Evolutionary conservation across 2,797 vertebrate species (phyloP), one percentile per base, ranked within the genome.

Genomic region (Acipenser ruthenus): DNA sequence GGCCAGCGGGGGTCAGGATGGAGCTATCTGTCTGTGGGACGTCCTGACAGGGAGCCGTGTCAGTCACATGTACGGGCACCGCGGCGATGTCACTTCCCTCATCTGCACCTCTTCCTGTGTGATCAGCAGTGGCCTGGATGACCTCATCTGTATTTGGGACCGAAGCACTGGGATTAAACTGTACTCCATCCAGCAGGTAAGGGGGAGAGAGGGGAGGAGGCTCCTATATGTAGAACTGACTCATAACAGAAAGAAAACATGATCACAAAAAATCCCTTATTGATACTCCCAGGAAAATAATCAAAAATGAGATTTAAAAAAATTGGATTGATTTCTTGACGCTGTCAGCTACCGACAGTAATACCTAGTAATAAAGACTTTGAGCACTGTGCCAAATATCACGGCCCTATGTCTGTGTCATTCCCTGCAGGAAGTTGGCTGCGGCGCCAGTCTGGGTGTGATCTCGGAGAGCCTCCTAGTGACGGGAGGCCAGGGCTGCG

Each of bases 111-210:
- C 89, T 0, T 90, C 91, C 11, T 98, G 93, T 0, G 87, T 99
- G 77, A 96, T 99, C 84, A 99, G 96, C 88, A 97, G 95, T 0
- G 96, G 96, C 52, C 78, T 98, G 74, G 96, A 99, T 0, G 96
- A 98, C 12, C 83, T 97, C 63, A 98, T 98, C 82, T 97, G 93
- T 75, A 92, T 98, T 79, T 99, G 96, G 96, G 96, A 99, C 85
- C 89, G 96, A 6, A 93, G 93, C 87, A 95, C 93, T 0, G 90
- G 93, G 49, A 92, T 93, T 87, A 97, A 94, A 64, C 91, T 98
- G 23, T 98, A 97, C 71, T 96, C 94, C 10, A 97, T 99, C 76
- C 96, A 98, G 83, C 96, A 99, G 93, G 96, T 98, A 51, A 3
- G 53, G 5, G 37, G 37, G 37, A 5, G 37, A 37, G 4, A 37